phyloP scores from a whole-genome alignment of 1,140 invertebrate genomes.

The Tyrophagus putrescentiae region DNA sequence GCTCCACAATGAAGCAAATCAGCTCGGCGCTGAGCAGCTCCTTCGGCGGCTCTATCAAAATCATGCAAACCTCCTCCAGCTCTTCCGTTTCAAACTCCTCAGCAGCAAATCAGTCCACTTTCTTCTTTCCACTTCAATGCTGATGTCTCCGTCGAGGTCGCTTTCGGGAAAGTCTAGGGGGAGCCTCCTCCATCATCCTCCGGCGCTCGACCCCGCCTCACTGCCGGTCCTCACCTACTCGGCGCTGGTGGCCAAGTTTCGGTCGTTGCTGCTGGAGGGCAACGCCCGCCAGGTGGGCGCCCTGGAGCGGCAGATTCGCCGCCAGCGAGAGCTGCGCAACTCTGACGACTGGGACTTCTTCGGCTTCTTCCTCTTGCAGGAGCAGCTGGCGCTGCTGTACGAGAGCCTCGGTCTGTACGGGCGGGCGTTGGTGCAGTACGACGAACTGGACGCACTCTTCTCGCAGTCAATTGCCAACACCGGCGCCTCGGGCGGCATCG shows the following conservation, averaged over 20 bases:
- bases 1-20: too few species aligned
- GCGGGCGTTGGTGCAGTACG: slow-evolving; percentile 88
- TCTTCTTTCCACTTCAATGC: too few species aligned
- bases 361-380: slow-evolving; percentile 81
- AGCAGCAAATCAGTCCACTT: too few species aligned
- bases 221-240: slow-evolving; percentile 76
- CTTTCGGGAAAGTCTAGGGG: slow-evolving; percentile 66
- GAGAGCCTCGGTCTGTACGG: slow-evolving; percentile 83
- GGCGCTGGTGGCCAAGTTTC: slow-evolving; percentile 58
- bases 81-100: too few species aligned
- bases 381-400: slow-evolving; percentile 83
- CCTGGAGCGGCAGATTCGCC: slow-evolving; percentile 80
- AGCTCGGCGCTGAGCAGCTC: neutral
- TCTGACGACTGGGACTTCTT: slow-evolving; percentile 83
- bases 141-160: too few species aligned
- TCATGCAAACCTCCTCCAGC: neutral
- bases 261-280: slow-evolving; percentile 64
- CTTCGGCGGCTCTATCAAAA: slow-evolving; percentile 9
- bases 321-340: slow-evolving; percentile 73
- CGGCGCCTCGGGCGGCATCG: slow-evolving; percentile 50
- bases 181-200: neutral
- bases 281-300: slow-evolving; percentile 55
- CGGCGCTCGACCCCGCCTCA: slow-evolving; percentile 51
- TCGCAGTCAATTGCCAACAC: slow-evolving; percentile 89
- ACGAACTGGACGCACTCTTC: slow-evolving; percentile 90